Base-by-base conservation (phyloP, 2,888 invertebrate genomes). In the Nebria salina region DNA sequence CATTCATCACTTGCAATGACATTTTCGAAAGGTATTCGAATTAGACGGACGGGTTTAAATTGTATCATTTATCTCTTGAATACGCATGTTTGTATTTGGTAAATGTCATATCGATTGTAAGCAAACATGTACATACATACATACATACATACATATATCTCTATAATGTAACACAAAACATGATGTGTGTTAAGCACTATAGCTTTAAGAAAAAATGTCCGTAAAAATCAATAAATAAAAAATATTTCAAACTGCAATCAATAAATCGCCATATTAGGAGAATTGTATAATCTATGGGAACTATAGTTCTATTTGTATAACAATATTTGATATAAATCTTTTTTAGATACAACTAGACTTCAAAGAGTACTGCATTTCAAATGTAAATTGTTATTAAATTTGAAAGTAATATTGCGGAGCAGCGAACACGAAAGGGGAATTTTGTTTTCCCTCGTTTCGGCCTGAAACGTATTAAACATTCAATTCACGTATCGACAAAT, bases 11-110 rank as follows among this genome's bases (percentile, higher is more conserved):
- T 66, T 64, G 43, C 70, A 80, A 80, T 75, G 80, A 80, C 80
- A 80, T 75, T 80, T 80, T 75, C 80, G 75, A 54, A 72, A 80
- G 80, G 80, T 75, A 80, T 80, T 75, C 80, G 80, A 80, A 80
- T 80, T 75, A 80, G 80, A 80, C 68, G 72, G 80, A 80, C 80
- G 75, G 75, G 80, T 80, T 75, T 80, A 75, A 80, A 80, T 80
- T 80, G 75, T 80, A 65, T 70, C 70, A 80, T 80, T 80, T 75
- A 72, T 80, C 75, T 80, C 54, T 54, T 13, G 25, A 68, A 75
- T 72, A 80, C 80, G 73, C 80, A 73, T 73, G 73, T 25, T 68
- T 20, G 54, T 54, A 54, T 13, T 54, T 54, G 54, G 8, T 54
- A 54, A 54, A 78, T 72, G 74, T 78, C 78, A 78, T 78, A 74